Base-by-base conservation (phyloP, 92 coral and sea anemone species). In the Blastomussa wellsi region DNA sequence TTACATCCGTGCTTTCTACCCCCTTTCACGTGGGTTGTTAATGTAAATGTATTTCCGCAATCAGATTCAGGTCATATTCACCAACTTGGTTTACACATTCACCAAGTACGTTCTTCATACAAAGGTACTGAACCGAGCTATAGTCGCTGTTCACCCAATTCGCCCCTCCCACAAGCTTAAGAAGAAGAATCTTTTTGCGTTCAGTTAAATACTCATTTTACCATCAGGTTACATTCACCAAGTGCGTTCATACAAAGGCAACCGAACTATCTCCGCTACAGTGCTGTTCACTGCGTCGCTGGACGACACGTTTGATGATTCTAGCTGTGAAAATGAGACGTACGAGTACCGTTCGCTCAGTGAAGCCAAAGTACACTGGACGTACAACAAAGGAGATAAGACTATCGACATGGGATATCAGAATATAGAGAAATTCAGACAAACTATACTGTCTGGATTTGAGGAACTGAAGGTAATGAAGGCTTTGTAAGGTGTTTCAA, bases 331-430 rank as follows among this genome's bases (percentile, higher is more conserved):
- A 47, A 83, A 88, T 44, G 89, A 88, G 68, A 87, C 88, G 13
- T 96, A 92, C 37, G 92, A 93, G 68, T 94, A 94, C 89, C 93
- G 95, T 6, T 93, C 99, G 3, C 88, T 96, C 85, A 94, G 98
- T 62, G 86, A 93, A 36, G 95, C 92, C 1, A 80, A 92, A 11
- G 97, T 96, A n/a, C 98, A 94, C 44, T 96, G 98, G 98, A 96
- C 98, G 0, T 96, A 94, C 91, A 93, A 93, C 59, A 96, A 96
- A 60, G 99, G 98, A 16, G 99, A 96, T 81, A 90, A 62, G 59
- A 70, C 87, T 17, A 93, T 96, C 38, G 93, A 91, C 19, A 96
- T 96, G 99, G 99, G 99, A 33, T 96, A 91, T 76, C 75, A 92
- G 81, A 95, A 95, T 74, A 82, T 94, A 2, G 93, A 90, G 72